Evolutionary conservation across 1,140 invertebrate genomes (phyloP).

Genomic region (Drosophila bipectinata): DNA sequence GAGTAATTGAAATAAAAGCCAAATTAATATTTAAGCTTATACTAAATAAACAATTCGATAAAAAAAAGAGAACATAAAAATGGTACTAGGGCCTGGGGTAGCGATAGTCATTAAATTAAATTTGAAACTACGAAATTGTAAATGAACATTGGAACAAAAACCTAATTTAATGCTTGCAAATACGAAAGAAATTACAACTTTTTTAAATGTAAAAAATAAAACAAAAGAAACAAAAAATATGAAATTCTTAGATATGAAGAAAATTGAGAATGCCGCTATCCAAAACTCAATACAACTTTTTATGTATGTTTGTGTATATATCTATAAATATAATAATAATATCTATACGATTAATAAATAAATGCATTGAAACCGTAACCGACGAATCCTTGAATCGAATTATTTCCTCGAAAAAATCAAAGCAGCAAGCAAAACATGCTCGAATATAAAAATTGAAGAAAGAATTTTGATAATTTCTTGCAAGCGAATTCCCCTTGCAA

Average conservation of each 20-base stretch:
- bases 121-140: constrained; percentile 51
- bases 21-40: constrained; percentile 74
- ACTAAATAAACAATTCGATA: constrained; percentile 36
- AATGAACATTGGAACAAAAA: constrained; percentile 50
- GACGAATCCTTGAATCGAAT: constrained; percentile 38
- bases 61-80: constrained; percentile 24
- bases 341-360: constrained; percentile 76
- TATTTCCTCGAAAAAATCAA: constrained; percentile 35
- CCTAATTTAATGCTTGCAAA: constrained; percentile 53
- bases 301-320: constrained; percentile 80
- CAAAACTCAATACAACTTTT: constrained; percentile 63
- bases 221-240: constrained; percentile 20
- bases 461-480: no score
- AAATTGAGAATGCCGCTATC: constrained; percentile 48
- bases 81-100: constrained; percentile 79
- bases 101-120: constrained; percentile 57
- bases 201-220: constrained; percentile 70
- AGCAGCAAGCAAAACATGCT: constrained; percentile 61
- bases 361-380: constrained; percentile 73
- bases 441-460: constrained; percentile 11
- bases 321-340: constrained; percentile 58
- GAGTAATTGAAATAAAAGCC: constrained; percentile 61
- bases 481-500: no score
- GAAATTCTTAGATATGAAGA: constrained; percentile 52
- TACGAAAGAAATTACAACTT: constrained; percentile 43